Base-by-base conservation (phyloP, 1,140 invertebrate species). In the Camponotus vicinus region DNA sequence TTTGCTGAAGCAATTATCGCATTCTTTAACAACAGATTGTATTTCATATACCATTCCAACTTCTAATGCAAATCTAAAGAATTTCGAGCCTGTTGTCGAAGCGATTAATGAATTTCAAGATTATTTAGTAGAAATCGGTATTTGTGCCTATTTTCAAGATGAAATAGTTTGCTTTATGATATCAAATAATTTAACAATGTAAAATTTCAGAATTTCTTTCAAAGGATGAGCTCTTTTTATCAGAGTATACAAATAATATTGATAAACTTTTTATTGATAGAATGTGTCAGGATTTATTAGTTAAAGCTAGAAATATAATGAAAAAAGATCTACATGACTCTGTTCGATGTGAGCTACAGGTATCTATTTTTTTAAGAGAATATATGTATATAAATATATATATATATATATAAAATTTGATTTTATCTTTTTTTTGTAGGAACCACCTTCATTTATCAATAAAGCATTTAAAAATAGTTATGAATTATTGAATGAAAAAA, bases 251-350 rank as follows among this genome's bases (percentile, higher is more conserved):
- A 3, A 96, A 96, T 42, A 97, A 98, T 94, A 97, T 98, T 57
- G 97, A 98, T 92, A 94, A 96, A 7, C 94, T 98, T 34, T 98
- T 98, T 95, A 97, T 97, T 52, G 96, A 97, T 88, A 98, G 98
- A 93, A 97, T 97, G 76, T 97, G 97, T 90, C 96, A 97, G 90
- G 96, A 97, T 78, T 97, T 98, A 64, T 91, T 98, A 37, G 96
- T 96, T 42, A 96, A 95, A 87, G 98, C 98, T 0, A 95, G 97
- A 61, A 95, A 95, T 86, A 96, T 99, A 34, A 98, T 98, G 96
- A 97, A 97, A 78, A 97, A 97, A 91, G 97, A 98, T 94, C 95
- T 99, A 45, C 97, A 98, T 92, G 96, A 97, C 84, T 97, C 97
- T 70, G 96, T 97, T 75, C 96, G 96, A 86, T 94, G 96, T 42